These are phyloP conservation scores for Eidolon helvum DNA, from an alignment of 2,113 vertebrate genomes.

Conservation along the genomic window DNA sequence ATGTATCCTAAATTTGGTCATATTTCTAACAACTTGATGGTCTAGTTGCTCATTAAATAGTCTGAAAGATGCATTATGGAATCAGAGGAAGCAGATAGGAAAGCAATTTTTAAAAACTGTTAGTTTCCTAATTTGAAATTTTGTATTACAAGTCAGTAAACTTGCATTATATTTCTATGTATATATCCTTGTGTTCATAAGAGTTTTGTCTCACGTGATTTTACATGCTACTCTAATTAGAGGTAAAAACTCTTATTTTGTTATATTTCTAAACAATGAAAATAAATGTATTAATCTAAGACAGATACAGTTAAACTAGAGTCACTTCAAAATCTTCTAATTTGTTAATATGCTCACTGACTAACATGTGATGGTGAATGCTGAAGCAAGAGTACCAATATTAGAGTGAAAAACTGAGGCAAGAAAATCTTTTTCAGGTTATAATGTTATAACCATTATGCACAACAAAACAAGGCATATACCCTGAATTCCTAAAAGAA, in stretches of 20 bases:
- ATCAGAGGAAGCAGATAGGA: background rate
- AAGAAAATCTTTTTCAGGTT: conserved; percentile 54
- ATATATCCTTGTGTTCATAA: background rate
- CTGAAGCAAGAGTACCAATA: conserved; percentile 27
- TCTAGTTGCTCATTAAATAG: background rate
- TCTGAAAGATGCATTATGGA: background rate
- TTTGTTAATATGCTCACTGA: conserved; percentile 11
- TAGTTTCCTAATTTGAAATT: background rate
- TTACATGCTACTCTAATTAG: background rate
- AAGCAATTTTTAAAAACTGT: background rate
- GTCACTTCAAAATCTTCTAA: conserved; percentile 18
- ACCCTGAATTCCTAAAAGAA: conserved; percentile 62
- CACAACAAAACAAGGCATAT: background rate
- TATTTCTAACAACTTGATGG: background rate
- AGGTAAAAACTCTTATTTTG: background rate
- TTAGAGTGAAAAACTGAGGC: conserved; percentile 1
- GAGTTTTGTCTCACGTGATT: background rate
- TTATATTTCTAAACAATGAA: background rate
- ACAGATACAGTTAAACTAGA: background rate
- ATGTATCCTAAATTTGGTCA: background rate
- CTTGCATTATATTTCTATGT: background rate
- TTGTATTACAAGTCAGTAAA: background rate
- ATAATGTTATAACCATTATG: conserved; percentile 61
- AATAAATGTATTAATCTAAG: background rate
- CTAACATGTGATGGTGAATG: background rate